Evolutionary conservation across 1,140 invertebrate genomes (phyloP).

Genomic region (Cotesia chilonis): DNA sequence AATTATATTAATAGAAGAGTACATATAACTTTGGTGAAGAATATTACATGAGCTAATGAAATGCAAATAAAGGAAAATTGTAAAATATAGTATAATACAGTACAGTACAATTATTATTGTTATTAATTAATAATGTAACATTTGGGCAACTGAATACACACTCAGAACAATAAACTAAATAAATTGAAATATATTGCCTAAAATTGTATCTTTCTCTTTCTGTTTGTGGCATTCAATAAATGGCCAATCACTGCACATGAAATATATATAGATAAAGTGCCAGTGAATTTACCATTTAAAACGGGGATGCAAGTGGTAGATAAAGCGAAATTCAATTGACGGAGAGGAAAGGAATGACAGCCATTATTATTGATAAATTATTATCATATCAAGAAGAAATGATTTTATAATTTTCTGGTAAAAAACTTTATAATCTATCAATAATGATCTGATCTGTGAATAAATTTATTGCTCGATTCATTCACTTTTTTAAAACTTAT

Average conservation of each 20-base stretch:
- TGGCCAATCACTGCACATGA: slow-evolving; percentile 17
- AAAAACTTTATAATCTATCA: too few species aligned
- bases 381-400: too few species aligned
- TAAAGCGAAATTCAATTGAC: slow-evolving; percentile 29
- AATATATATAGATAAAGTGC: background rate
- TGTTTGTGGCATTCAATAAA: slow-evolving; percentile 13
- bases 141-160: background rate
- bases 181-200: slow-evolving; percentile 21
- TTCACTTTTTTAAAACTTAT: too few species aligned
- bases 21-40: too few species aligned
- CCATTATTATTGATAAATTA: slow-evolving; percentile 20
- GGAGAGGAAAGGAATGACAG: slow-evolving; percentile 24
- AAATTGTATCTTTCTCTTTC: slow-evolving; percentile 12
- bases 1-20: too few species aligned
- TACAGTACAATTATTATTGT: too few species aligned
- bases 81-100: too few species aligned
- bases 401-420: too few species aligned
- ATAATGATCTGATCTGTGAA: too few species aligned
- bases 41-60: too few species aligned
- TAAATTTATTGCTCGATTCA: too few species aligned
- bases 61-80: too few species aligned
- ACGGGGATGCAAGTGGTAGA: slow-evolving; percentile 21
- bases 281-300: slow-evolving; percentile 13
- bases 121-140: background rate
- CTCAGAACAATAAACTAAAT: background rate